Evolutionary conservation across 2,888 invertebrate species (phyloP).

Genomic region (Calameuta pallipes): DNA sequence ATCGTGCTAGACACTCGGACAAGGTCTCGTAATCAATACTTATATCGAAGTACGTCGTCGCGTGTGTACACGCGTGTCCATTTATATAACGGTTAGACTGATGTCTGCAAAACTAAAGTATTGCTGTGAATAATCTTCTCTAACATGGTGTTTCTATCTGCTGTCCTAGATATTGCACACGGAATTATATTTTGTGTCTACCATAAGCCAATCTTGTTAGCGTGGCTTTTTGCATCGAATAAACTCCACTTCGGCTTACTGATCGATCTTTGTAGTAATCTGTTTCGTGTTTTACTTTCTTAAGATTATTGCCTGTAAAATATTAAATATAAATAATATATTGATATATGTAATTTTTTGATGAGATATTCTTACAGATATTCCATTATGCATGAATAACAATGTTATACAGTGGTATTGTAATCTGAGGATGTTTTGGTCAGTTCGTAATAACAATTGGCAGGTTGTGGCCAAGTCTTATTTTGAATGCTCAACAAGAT

Average conservation of each 20-base stretch:
- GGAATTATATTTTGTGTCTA: background rate
- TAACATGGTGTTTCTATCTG: background rate
- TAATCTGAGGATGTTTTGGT: background rate
- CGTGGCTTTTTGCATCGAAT: background rate
- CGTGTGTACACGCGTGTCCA: background rate
- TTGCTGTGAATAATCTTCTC: background rate
- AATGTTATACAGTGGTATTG: background rate
- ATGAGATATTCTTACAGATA: background rate
- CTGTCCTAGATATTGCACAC: background rate
- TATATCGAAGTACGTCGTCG: slow-evolving; percentile 12
- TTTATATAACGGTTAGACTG: background rate
- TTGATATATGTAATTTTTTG: too few species aligned
- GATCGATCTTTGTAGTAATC: too few species aligned
- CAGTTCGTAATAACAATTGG: background rate
- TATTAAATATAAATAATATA: too few species aligned
- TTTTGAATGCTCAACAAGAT: background rate
- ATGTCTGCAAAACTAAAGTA: background rate
- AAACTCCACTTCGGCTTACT: too few species aligned
- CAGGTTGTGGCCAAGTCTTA: background rate
- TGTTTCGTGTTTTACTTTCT: too few species aligned
- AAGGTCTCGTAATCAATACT: slow-evolving; percentile 16
- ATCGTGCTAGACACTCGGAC: slow-evolving; percentile 20
- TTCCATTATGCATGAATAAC: background rate
- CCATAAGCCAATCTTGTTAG: background rate
- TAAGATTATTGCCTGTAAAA: too few species aligned